Evolutionary conservation across 2,888 invertebrate genomes (phyloP), one percentile per base, ranked within the genome.

Genomic region (Hirtodrosophila trivittata): DNA sequence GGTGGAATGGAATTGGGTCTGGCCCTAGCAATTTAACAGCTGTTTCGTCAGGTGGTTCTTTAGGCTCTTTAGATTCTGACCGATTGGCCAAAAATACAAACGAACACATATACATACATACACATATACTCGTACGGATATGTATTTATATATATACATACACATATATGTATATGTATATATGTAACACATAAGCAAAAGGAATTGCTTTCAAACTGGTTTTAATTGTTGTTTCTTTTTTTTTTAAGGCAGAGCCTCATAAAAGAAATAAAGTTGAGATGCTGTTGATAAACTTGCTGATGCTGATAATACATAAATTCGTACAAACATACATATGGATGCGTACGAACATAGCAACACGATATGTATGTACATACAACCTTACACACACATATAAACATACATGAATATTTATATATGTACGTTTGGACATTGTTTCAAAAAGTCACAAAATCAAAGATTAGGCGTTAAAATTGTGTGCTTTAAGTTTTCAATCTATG

Each of bases 161-260:
- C 12, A 52, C n/a, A 16, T 6, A 16, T 12, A 47, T 41, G 25
- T 14, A 47, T 10, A 28, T 13, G 35, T 18, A 16, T 6, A 12
- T 13, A 47, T 33, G 25, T 21, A 12, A 47, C 37, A 37, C 16
- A 21, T n/a, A 37, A 43, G 45, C 33, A 33, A 55, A 45, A 37
- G 37, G 37, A 64, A 64, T 64, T 28, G 57, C 66, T 60, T 67
- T 67, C 66, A 66, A 67, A 67, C 66, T 45, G 66, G 66, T 66
- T 66, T 66, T 46, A 59, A 45, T 47, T 64, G 60, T 64, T 42
- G 26, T 38, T 50, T 35, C 12, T 55, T 13, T 32, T 38, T 37
- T 47, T 42, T 32, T 26, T 37, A 12, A 37, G 28, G 12, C 9
- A 46, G 35, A 35, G 28, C 12, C 35, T 21, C 14, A n/a, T n/a